Percentiles rank a stretch among this genome's conserved stretches.
These are phyloP conservation scores for Seira sanloemensis DNA, from an alignment of 2,888 invertebrate species.

Conservation along the genomic window DNA sequence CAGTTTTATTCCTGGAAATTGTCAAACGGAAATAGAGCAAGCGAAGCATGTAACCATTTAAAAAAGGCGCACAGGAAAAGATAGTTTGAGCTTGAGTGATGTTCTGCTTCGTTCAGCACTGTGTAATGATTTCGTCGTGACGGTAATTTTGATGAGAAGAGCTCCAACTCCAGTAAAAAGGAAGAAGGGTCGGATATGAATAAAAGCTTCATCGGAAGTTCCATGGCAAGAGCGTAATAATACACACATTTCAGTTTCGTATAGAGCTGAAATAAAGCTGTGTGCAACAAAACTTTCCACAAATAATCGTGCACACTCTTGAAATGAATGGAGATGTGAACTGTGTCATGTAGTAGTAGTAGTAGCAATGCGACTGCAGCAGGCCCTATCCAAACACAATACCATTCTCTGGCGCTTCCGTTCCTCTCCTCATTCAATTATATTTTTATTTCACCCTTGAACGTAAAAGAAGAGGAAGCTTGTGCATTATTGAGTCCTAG, in stretches of 20 bases:
- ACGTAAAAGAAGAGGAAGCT: no score
- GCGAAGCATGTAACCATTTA: constrained; percentile 8
- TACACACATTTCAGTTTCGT: no score
- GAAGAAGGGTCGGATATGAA: no score
- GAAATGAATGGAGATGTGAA: no score
- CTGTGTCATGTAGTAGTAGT: background rate
- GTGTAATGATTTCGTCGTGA: background rate
- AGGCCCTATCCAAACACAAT: no score
- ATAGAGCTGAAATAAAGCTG: no score
- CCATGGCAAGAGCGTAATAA: background rate
- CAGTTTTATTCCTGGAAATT: background rate
- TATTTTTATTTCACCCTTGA: no score
- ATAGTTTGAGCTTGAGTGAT: no score
- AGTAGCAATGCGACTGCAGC: background rate
- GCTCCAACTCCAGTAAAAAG: background rate
- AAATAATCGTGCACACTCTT: no score
- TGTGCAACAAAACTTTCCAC: no score
- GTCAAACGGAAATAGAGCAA: constrained; percentile 9
- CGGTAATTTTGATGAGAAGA: background rate
- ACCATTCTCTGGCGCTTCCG: background rate
- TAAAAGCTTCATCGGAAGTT: background rate
- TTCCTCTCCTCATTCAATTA: background rate
- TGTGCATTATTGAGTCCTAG: no score
- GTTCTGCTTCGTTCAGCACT: background rate
- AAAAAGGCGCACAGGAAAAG: background rate